A percentile compares a stretch with the other conserved stretches of the same genome.
Evolutionary conservation across 2,797 vertebrate genomes (phyloP).

Genomic region (Triplophysa yarkandensis): DNA sequence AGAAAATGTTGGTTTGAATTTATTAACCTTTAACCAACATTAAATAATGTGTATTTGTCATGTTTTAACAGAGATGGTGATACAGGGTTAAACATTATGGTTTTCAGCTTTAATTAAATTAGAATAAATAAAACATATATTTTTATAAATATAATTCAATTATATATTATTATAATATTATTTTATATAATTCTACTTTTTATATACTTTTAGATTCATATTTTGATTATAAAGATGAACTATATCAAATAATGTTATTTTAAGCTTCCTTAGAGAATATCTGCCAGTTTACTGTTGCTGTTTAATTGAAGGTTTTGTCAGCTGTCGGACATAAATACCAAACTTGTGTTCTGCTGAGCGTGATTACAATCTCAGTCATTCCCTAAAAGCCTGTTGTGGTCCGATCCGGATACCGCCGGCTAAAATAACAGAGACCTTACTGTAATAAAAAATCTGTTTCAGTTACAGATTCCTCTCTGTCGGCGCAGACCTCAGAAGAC

Average conservation of each 20-base stretch:
- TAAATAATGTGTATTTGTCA: too few species aligned
- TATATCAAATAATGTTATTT: neutral
- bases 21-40: too few species aligned
- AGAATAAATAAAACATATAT: too few species aligned
- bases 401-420: conserved; percentile 69
- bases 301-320: conserved; percentile 44
- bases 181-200: too few species aligned
- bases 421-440: conserved; percentile 68
- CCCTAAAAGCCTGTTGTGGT: conserved; percentile 64
- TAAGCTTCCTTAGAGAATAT: neutral
- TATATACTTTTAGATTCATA: too few species aligned
- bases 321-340: conserved; percentile 47
- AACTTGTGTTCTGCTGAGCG: conserved; percentile 68
- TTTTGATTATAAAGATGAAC: neutral
- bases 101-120: too few species aligned
- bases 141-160: too few species aligned
- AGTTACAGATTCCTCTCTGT: conserved; percentile 59
- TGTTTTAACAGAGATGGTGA: too few species aligned
- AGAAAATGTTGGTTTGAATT: too few species aligned
- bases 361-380: conserved; percentile 72
- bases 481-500: conserved; percentile 56
- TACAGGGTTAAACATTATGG: too few species aligned
- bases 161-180: too few species aligned
- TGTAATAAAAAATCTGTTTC: conserved; percentile 70
- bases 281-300: conserved; percentile 10